A percentile compares a stretch with the other conserved stretches of the same genome.
Conservation (phyloP, 2,113 vertebrate genomes). For the Laticauda laticaudata region DNA sequence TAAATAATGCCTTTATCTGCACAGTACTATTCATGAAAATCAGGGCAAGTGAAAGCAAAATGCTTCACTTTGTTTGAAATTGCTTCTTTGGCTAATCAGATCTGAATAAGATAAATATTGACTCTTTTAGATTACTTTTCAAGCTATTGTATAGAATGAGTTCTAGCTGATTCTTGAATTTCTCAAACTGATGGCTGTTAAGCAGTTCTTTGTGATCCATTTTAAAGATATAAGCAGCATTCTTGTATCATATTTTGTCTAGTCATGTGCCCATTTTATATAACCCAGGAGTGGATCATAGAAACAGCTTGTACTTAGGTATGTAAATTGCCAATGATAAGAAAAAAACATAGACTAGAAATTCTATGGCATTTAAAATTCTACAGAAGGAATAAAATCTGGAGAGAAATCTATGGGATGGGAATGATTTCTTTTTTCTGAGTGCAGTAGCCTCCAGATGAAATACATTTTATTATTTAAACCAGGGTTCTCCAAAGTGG, state of each 20-base stretch:
- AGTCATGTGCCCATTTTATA: background rate
- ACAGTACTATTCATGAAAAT: background rate
- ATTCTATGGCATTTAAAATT: background rate
- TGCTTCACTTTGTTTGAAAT: background rate
- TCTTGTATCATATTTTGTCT: background rate
- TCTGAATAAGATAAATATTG: slow-evolving; percentile 4
- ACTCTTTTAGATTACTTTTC: slow-evolving; percentile 3
- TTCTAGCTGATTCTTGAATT: slow-evolving; percentile 17
- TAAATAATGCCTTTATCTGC: slow-evolving; percentile 26
- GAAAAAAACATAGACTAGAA: background rate
- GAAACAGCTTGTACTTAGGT: background rate
- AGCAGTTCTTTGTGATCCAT: background rate
- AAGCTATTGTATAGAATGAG: slow-evolving; percentile 6
- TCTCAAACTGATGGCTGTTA: background rate
- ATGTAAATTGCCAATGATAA: background rate
- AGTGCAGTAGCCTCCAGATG: background rate
- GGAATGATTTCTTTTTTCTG: background rate
- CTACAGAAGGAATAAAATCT: background rate
- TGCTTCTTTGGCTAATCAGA: slow-evolving; percentile 2
- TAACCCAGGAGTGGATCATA: background rate
- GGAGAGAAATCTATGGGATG: background rate
- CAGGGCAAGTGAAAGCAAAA: slow-evolving; percentile 15
- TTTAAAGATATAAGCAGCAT: background rate
- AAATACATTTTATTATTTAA: background rate
- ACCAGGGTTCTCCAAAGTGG: background rate